Percentiles rank a stretch among this genome's conserved stretches.
These are phyloP conservation scores for Todus mexicanus DNA, from an alignment of 2,797 vertebrate species.

Conservation along the genomic window DNA sequence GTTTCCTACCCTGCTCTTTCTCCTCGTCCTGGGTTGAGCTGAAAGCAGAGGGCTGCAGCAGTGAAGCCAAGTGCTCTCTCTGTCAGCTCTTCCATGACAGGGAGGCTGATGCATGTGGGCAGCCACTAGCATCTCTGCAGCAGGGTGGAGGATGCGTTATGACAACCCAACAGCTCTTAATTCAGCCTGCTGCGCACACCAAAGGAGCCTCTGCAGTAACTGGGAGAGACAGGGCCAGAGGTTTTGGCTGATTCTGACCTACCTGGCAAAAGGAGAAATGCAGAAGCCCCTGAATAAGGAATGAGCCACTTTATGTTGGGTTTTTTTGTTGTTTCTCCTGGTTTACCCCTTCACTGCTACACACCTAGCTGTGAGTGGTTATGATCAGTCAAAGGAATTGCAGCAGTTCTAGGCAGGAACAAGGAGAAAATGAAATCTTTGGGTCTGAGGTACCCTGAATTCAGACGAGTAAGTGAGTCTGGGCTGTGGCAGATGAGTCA, in stretches of 20 bases:
- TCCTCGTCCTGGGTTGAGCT: neutral
- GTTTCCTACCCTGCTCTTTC: neutral
- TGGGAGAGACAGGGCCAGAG: neutral
- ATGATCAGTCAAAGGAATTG: accelerated
- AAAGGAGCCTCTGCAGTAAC: neutral
- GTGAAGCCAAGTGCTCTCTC: neutral
- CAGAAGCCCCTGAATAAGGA: neutral
- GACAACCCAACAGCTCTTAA: neutral
- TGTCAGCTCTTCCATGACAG: neutral
- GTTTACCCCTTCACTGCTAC: neutral
- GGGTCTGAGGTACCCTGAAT: neutral
- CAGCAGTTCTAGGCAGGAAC: neutral
- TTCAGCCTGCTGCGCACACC: neutral
- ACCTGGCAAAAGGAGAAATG: neutral
- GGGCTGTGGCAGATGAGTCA: neutral
- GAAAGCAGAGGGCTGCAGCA: neutral
- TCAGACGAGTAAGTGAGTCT: neutral
- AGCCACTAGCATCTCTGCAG: neutral
- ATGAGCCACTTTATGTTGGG: accelerated
- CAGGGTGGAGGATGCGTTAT: neutral
- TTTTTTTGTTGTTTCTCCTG: neutral
- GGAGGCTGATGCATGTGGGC: neutral
- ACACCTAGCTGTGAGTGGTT: neutral
- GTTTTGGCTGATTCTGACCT: neutral
- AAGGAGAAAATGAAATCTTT: neutral